Evolutionary conservation across 2,113 vertebrate genomes (phyloP).

Genomic region (Pterocles orientalis): DNA sequence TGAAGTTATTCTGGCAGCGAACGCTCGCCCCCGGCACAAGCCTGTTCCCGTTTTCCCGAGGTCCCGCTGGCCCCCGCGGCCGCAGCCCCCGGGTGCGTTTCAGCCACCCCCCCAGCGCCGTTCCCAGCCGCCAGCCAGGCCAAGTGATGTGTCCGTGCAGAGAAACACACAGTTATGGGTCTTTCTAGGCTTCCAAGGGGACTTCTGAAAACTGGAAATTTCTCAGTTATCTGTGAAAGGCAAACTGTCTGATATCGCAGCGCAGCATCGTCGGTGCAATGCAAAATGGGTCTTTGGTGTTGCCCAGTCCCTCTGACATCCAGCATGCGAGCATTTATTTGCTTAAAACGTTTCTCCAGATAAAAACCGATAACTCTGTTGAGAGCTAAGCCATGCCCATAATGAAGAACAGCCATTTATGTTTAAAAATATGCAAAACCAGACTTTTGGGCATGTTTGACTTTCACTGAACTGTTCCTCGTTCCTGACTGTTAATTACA

Average conservation of each 20-base stretch:
- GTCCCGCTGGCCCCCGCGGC: not conserved
- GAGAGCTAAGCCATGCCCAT: not conserved
- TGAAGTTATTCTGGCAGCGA: not conserved
- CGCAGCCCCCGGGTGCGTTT: not conserved
- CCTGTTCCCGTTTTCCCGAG: not conserved
- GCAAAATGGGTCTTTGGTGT: not conserved
- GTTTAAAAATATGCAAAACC: not conserved
- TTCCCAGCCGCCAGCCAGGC: not conserved
- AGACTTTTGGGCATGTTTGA: not conserved
- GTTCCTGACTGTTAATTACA: not conserved
- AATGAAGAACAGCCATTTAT: not conserved
- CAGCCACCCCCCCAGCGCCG: not conserved
- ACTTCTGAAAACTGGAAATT: not conserved
- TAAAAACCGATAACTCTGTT: not conserved
- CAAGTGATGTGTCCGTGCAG: not conserved
- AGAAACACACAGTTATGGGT: not conserved
- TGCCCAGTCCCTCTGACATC: constrained; percentile 16
- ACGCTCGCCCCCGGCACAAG: not conserved
- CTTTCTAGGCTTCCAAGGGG: not conserved
- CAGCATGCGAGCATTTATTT: constrained; percentile 38
- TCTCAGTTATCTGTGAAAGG: not conserved
- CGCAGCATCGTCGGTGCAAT: not conserved
- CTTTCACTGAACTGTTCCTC: not conserved
- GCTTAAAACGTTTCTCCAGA: constrained; percentile 60
- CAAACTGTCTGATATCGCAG: not conserved